A percentile compares a stretch with the other conserved stretches of the same genome.
These are phyloP conservation scores for Glandiceps talaboti DNA, from an alignment of 53 echinoderm and acorn worm genomes.

Conservation along the genomic window DNA sequence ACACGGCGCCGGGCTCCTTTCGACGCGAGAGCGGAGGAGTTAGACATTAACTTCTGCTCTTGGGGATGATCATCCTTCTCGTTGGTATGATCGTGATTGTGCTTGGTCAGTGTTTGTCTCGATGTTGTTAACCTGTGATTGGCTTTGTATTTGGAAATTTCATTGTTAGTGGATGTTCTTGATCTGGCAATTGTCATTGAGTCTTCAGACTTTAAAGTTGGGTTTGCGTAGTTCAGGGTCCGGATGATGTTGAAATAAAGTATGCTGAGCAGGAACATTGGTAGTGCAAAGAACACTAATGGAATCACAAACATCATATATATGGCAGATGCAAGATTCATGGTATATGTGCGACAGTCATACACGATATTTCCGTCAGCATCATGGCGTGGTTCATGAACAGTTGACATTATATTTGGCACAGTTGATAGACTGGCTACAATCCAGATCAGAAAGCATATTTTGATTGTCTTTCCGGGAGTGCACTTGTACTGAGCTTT, in stretches of 20 bases:
- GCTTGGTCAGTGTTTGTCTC: background rate
- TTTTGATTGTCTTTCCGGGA: background rate
- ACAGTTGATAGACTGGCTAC: background rate
- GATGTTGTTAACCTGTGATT: background rate
- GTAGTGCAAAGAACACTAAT: background rate
- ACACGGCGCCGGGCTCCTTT: constrained; percentile 47
- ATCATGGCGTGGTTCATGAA: background rate
- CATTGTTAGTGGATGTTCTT: background rate
- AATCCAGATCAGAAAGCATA: background rate
- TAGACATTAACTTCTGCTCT: background rate
- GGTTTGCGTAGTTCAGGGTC: background rate
- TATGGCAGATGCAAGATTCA: background rate
- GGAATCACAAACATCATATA: background rate
- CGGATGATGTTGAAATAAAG: background rate
- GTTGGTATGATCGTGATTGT: background rate
- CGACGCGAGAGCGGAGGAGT: constrained; percentile 3
- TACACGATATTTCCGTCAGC: background rate
- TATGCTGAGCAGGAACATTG: background rate
- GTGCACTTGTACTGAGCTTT: background rate
- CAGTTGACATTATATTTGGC: background rate
- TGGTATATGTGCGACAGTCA: background rate
- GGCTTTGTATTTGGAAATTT: background rate
- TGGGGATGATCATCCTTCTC: background rate
- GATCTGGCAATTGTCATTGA: background rate
- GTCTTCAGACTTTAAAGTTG: background rate